These are phyloP conservation scores for Cryptocephalus moraei DNA, from an alignment of 2,888 invertebrate species.

Conservation along the genomic window DNA sequence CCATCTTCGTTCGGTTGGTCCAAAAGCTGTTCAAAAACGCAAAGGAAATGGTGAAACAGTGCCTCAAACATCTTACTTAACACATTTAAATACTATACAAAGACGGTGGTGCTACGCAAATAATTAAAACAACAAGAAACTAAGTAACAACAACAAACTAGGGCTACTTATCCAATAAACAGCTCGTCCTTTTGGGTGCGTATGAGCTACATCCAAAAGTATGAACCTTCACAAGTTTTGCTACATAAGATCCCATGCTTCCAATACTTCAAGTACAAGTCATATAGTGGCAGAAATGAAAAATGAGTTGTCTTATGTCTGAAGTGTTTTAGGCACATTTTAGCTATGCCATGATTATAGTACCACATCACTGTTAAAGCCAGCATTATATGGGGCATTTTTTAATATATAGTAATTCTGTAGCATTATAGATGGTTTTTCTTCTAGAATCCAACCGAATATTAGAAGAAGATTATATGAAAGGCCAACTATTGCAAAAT, in stretches of 20 bases:
- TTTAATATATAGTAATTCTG: too few species aligned
- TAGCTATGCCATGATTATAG: too few species aligned
- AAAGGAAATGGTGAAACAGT: constrained; percentile 43
- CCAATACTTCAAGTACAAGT: background rate
- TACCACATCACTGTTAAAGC: too few species aligned
- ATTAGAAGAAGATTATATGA: too few species aligned
- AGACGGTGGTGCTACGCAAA: constrained; percentile 25
- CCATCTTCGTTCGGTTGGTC: constrained; percentile 50
- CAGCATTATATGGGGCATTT: too few species aligned
- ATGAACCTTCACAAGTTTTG: constrained; percentile 3
- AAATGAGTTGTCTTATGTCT: too few species aligned
- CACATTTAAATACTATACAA: constrained; percentile 5
- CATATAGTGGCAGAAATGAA: background rate
- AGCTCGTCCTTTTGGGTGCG: constrained; percentile 10
- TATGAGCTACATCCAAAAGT: constrained; percentile 6
- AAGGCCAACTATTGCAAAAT: too few species aligned
- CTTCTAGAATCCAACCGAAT: too few species aligned
- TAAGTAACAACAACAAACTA: constrained; percentile 16
- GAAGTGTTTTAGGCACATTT: too few species aligned
- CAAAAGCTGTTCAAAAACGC: constrained; percentile 58
- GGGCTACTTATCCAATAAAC: constrained; percentile 7
- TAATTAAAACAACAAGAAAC: constrained; percentile 1
- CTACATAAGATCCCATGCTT: too few species aligned
- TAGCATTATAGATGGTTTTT: too few species aligned
- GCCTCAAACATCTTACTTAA: constrained; percentile 20